phyloP scores from a whole-genome alignment of 2,888 invertebrate genomes.

The Drosophila nigricruria region DNA sequence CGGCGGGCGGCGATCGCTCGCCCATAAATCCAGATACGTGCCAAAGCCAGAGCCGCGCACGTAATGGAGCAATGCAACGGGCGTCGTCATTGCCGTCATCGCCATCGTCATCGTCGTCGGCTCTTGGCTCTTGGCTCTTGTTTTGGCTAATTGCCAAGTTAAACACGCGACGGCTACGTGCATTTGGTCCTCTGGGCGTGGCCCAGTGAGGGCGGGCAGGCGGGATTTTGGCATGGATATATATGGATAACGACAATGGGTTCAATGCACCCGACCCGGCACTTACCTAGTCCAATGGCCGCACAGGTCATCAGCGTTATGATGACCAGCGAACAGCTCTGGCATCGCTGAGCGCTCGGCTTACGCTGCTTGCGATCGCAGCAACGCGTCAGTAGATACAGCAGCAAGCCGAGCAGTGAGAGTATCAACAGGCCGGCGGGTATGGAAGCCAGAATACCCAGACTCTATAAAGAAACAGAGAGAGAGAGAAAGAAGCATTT shows the following conservation, averaged over 20 bases:
- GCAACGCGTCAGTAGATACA: slow-evolving; percentile 97
- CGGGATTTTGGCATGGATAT: slow-evolving; percentile 11
- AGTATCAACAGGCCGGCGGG: slow-evolving; percentile 97
- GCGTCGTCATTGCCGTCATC: slow-evolving; percentile 13
- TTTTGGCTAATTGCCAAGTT: slow-evolving; percentile 75
- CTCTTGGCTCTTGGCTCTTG: slow-evolving; percentile 26
- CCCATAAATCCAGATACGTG: slow-evolving; percentile 68
- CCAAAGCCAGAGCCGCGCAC: slow-evolving; percentile 44
- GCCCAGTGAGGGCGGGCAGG: not conserved
- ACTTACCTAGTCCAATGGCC: slow-evolving; percentile 92
- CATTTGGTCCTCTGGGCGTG: slow-evolving; percentile 38
- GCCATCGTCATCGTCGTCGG: slow-evolving; percentile 6
- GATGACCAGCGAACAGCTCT: slow-evolving; percentile 85
- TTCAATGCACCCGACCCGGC: slow-evolving; percentile 47
- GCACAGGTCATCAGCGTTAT: slow-evolving; percentile 94
- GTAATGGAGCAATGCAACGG: slow-evolving; percentile 55
- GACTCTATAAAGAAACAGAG: slow-evolving; percentile 89
- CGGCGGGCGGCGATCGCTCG: slow-evolving; percentile 41
- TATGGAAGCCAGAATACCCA: slow-evolving; percentile 96
- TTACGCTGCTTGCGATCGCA: slow-evolving; percentile 96
- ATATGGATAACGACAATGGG: slow-evolving; percentile 12
- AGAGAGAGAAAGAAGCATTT: not conserved
- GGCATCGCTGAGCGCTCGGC: slow-evolving; percentile 85
- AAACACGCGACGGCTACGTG: slow-evolving; percentile 66
- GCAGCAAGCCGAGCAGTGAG: slow-evolving; percentile 93